phyloP scores from a whole-genome alignment of 1,140 invertebrate species.

The Liolophura sinensis region DNA sequence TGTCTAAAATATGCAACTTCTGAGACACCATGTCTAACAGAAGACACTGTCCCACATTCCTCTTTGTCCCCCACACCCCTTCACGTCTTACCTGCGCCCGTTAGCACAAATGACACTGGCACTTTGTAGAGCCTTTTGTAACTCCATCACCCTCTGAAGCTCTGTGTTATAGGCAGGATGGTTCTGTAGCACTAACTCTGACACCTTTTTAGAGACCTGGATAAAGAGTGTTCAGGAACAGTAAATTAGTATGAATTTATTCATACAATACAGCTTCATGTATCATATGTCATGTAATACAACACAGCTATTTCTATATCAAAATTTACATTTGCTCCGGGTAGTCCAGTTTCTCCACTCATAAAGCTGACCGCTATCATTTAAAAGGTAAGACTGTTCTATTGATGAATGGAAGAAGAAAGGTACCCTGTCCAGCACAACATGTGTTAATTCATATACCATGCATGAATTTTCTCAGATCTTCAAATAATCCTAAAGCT shows the following conservation, averaged over 20 bases:
- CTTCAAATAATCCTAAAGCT: too few relatives aligned
- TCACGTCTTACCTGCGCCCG: constrained; percentile 49
- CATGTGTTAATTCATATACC: too few relatives aligned
- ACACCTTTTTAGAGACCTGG: constrained; percentile 78
- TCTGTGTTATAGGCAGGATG: constrained; percentile 82
- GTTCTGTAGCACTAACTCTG: constrained; percentile 88
- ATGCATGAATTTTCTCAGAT: too few relatives aligned
- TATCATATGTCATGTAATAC: constrained; percentile 2
- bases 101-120: constrained; percentile 50
- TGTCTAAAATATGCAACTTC: too few relatives aligned
- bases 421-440: too few relatives aligned
- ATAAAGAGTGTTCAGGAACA: constrained; percentile 11
- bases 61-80: too few relatives aligned
- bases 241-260: constrained; percentile 4
- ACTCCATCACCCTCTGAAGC: constrained; percentile 77
- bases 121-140: constrained; percentile 72
- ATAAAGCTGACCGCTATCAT: neutral
- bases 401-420: too few relatives aligned
- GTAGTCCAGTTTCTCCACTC: neutral
- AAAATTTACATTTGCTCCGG: neutral
- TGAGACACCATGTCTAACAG: too few relatives aligned
- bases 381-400: too few relatives aligned
- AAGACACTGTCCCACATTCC: too few relatives aligned
- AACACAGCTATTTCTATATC: neutral
- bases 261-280: neutral